Evolutionary conservation across 2,888 invertebrate species (phyloP), one percentile per base, ranked within the genome.

Genomic region (Drosophila bunnanda): DNA sequence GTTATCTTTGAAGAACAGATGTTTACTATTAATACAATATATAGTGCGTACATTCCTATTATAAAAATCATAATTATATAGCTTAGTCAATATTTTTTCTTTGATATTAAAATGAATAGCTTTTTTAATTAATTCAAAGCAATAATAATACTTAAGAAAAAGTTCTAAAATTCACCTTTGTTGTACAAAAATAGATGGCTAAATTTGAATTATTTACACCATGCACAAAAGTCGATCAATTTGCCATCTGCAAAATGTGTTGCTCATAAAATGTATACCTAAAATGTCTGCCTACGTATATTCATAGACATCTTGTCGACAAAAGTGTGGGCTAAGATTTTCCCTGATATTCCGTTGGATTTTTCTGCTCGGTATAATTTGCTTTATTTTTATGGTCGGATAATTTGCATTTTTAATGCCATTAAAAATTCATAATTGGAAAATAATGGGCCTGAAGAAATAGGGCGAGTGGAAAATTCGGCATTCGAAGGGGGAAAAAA

Each of bases 341-440:
- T 59, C 57, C 53, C 41, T 28, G 28, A 36, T 61, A 13, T 44
- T 60, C 25, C n/a, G 22, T 56, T 36, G 41, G 54, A 36, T 58
- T 46, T 66, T 66, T 39, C 32, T 48, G 62, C 43, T 60, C 32
- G 32, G 50, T 56, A 52, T 25, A 68, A 48, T 50, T 58, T 57
- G 57, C 48, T 62, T 75, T 52, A 61, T 77, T 76, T 69, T 77
- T 72, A 64, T 85, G 85, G 65, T 64, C 52, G 66, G 53, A 65
- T 52, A 79, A 82, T 88, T 88, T 74, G 69, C 82, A 85, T 85
- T 79, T 70, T 65, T 39, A 68, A 77, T 66, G 86, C 73, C 60
- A 77, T 83, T 89, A 77, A 85, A 76, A 81, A 73, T 85, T 52
- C 75, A 64, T 88, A 88, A 83, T 88, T 85, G 88, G 71, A 72